Conservation (phyloP, 2,888 invertebrate genomes). For the Liposcelis brunnea region DNA sequence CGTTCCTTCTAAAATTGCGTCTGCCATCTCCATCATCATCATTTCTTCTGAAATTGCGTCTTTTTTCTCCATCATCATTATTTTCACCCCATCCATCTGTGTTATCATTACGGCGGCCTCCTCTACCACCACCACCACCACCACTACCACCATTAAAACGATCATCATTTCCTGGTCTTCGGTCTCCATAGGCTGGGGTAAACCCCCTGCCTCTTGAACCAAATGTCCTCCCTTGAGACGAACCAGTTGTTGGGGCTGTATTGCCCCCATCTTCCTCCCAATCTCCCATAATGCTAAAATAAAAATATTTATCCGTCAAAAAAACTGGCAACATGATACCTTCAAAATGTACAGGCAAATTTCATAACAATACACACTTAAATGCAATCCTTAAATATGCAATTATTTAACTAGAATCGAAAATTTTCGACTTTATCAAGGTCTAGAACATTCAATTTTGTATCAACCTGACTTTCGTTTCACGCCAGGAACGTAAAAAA, state of each 20-base stretch:
- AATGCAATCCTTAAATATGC: too few relatives aligned
- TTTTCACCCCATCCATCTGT: constrained; percentile 9
- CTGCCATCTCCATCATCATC: constrained; percentile 11
- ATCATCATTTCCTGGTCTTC: constrained; percentile 14
- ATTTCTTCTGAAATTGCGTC: not conserved
- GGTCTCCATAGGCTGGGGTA: constrained; percentile 18
- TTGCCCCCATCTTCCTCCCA: too few relatives aligned
- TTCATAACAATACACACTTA: too few relatives aligned
- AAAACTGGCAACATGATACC: too few relatives aligned
- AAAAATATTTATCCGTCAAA: too few relatives aligned
- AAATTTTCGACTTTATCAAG: too few relatives aligned
- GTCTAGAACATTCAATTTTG: too few relatives aligned
- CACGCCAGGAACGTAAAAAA: too few relatives aligned
- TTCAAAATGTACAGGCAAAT: too few relatives aligned
- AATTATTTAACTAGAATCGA: too few relatives aligned
- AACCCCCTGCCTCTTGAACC: constrained; percentile 19
- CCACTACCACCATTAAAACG: constrained; percentile 24
- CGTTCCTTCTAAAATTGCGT: not conserved
- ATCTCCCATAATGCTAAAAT: too few relatives aligned
- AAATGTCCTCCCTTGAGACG: not conserved
- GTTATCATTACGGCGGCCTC: constrained; percentile 24
- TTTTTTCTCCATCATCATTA: constrained; percentile 1
- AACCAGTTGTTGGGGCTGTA: not conserved
- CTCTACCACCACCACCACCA: constrained; percentile 26
- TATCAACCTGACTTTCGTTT: too few relatives aligned